Conservation (phyloP, 2,888 invertebrate genomes). For the Conomelus anceps region DNA sequence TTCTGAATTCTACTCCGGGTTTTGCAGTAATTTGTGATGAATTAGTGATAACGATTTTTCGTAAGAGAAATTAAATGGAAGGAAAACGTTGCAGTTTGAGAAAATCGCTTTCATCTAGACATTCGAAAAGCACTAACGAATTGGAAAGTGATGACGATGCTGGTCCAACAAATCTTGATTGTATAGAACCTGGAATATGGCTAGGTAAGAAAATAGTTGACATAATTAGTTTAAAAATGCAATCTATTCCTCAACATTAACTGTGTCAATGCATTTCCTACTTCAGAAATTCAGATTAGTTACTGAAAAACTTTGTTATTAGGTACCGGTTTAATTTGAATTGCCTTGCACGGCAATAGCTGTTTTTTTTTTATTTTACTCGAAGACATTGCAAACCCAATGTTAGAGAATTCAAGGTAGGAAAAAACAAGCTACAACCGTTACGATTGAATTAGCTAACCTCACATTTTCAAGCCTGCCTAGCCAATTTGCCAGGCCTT, state of each 20-base stretch:
- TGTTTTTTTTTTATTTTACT: too few relatives aligned
- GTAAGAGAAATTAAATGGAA: not conserved
- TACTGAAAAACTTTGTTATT: too few relatives aligned
- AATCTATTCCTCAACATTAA: not conserved
- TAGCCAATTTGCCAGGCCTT: too few relatives aligned
- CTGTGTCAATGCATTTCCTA: too few relatives aligned
- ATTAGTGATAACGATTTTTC: not conserved
- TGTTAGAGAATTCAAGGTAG: too few relatives aligned
- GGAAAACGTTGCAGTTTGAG: not conserved
- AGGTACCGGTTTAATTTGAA: too few relatives aligned
- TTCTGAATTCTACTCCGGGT: not conserved
- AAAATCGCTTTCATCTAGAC: not conserved
- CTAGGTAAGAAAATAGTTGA: slow-evolving; percentile 41
- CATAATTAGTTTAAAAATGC: not conserved
- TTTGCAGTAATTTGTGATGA: not conserved
- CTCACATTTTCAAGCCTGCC: too few relatives aligned
- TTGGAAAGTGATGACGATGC: slow-evolving; percentile 46
- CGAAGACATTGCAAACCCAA: too few relatives aligned
- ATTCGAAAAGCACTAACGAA: not conserved
- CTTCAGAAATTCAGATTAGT: too few relatives aligned
- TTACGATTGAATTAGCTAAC: too few relatives aligned
- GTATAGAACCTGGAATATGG: slow-evolving; percentile 51
- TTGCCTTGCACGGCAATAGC: too few relatives aligned
- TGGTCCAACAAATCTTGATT: slow-evolving; percentile 52
- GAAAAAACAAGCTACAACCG: too few relatives aligned